Percentiles rank a stretch among this genome's conserved stretches.
phyloP scores from a whole-genome alignment of 1,140 invertebrate species.

The Oryctes rhinoceros region DNA sequence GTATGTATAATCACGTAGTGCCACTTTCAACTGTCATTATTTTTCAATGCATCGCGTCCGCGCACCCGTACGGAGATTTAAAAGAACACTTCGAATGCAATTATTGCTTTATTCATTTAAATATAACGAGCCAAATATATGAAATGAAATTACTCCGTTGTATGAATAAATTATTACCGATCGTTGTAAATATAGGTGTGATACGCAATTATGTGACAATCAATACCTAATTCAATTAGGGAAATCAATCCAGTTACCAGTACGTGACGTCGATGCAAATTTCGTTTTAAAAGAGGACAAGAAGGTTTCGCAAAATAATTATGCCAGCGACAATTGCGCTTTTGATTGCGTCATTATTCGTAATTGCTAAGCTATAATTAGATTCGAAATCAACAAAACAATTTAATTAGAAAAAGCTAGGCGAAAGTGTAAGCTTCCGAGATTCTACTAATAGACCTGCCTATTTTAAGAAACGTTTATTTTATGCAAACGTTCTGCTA shows the following conservation, averaged over 20 bases:
- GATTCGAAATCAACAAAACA: no score
- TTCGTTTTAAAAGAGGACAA: no score
- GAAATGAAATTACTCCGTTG: neutral
- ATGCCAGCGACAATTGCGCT: no score
- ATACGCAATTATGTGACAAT: neutral
- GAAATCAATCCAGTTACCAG: neutral
- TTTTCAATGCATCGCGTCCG: neutral
- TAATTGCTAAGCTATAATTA: no score
- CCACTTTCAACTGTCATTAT: neutral
- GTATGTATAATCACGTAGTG: neutral
- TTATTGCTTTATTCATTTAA: constrained; percentile 5
- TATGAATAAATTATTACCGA: neutral
- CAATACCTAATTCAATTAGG: neutral
- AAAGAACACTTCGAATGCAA: neutral
- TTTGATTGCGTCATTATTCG: no score
- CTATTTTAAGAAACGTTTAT: no score
- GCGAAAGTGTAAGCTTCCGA: no score
- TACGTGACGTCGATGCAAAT: neutral
- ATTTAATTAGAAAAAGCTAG: no score
- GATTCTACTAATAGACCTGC: no score
- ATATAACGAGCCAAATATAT: neutral
- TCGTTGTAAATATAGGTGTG: neutral
- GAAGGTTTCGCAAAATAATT: no score
- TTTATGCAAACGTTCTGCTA: no score
- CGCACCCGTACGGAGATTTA: neutral